phyloP scores from a whole-genome alignment of 1,140 invertebrate genomes.

The Drosophila ficusphila region DNA sequence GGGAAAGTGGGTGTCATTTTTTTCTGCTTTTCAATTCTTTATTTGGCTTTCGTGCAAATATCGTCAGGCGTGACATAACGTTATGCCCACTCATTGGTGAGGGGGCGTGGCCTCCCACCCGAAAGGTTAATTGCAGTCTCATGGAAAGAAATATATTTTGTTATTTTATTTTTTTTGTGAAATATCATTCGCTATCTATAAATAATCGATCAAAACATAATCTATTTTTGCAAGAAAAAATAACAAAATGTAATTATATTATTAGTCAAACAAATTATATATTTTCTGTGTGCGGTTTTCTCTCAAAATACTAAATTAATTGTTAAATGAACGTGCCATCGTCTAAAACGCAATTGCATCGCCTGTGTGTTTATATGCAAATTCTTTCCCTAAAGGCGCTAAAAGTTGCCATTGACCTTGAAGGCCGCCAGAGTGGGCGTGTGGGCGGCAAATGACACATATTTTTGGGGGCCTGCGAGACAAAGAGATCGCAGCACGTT shows the following conservation, averaged over 20 bases:
- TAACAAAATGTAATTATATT: neutral
- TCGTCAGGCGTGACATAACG: constrained; percentile 50
- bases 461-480: constrained; percentile 40
- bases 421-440: constrained; percentile 10
- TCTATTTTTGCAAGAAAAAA: neutral
- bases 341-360: constrained; percentile 34
- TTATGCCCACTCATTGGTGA: neutral
- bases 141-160: neutral
- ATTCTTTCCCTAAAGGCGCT: constrained; percentile 25
- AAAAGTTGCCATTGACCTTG: constrained; percentile 60
- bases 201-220: no score
- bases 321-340: constrained; percentile 12
- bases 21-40: constrained; percentile 13
- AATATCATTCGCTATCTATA: no score
- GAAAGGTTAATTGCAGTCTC: constrained; percentile 10
- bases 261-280: neutral
- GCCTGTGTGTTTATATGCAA: constrained; percentile 6
- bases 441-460: constrained; percentile 24
- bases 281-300: neutral
- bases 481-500: constrained; percentile 18
- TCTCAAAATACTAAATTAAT: constrained; percentile 1
- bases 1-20: constrained; percentile 27
- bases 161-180: no score
- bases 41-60: constrained; percentile 32
- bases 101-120: constrained; percentile 3